Evolutionary conservation across 2,113 vertebrate genomes (phyloP).

Genomic region (Pandion haliaetus): DNA sequence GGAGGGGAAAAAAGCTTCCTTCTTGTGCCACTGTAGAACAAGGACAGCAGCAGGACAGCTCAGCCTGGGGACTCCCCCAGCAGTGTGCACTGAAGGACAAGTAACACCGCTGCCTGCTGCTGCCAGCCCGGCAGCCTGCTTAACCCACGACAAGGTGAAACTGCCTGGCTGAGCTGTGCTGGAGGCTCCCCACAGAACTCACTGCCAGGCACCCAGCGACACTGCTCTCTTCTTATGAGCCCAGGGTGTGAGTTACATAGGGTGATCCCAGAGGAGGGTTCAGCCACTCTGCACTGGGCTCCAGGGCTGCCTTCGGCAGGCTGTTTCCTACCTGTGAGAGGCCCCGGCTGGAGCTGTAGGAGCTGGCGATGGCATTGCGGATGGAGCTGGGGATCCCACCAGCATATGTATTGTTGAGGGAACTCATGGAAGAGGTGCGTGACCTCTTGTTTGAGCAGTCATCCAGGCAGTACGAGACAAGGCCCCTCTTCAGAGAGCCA

Average conservation of each 20-base stretch:
- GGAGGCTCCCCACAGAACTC: neutral
- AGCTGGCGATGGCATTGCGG: conserved; percentile 92
- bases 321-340: conserved; percentile 77
- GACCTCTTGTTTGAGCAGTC: conserved; percentile 86
- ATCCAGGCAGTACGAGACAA: conserved; percentile 72
- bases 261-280: neutral
- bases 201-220: neutral
- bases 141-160: neutral
- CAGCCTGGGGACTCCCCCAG: neutral
- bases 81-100: rapidly evolving
- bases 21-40: neutral
- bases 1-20: neutral
- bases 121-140: neutral
- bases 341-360: conserved; percentile 89
- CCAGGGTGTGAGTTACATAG: rapidly evolving
- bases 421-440: conserved; percentile 87
- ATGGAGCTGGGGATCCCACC: conserved; percentile 78
- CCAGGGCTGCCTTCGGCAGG: rapidly evolving
- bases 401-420: conserved; percentile 62
- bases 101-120: rapidly evolving
- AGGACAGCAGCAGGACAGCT: neutral
- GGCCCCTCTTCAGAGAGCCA: conserved; percentile 85
- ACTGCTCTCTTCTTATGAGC: rapidly evolving
- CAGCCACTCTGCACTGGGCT: rapidly evolving
- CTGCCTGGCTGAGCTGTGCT: rapidly evolving